These are phyloP conservation scores for Antechinus flavipes DNA, from an alignment of 2,113 vertebrate genomes.

Conservation along the genomic window DNA sequence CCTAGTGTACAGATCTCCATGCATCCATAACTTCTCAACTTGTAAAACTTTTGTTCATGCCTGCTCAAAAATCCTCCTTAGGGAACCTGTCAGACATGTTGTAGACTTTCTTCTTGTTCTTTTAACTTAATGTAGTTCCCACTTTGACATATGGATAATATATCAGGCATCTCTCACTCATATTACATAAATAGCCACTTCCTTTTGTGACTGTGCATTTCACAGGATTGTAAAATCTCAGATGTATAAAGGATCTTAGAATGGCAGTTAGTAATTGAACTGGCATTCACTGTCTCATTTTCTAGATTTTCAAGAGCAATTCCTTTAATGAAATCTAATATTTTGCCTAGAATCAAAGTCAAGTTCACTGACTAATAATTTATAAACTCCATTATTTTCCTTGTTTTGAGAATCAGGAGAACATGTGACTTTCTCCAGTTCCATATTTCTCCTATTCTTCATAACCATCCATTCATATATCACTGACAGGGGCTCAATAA, in stretches of 20 bases:
- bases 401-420: background rate
- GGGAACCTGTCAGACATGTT: no score
- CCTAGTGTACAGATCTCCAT: no score
- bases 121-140: no score
- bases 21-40: no score
- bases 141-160: no score
- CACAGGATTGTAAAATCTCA: background rate
- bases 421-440: background rate
- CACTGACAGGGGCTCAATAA: background rate
- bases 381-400: background rate
- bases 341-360: background rate
- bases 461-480: background rate
- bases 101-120: no score
- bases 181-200: background rate
- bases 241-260: background rate
- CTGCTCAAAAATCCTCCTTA: no score
- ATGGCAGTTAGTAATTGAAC: background rate
- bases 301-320: background rate
- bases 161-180: no score
- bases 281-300: background rate
- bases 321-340: background rate
- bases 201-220: background rate
- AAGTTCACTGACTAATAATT: background rate
- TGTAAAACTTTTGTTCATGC: no score
- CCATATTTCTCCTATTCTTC: background rate